These are phyloP conservation scores for Chamaetylas fuelleborni DNA, from an alignment of 2,113 vertebrate genomes.

Conservation along the genomic window DNA sequence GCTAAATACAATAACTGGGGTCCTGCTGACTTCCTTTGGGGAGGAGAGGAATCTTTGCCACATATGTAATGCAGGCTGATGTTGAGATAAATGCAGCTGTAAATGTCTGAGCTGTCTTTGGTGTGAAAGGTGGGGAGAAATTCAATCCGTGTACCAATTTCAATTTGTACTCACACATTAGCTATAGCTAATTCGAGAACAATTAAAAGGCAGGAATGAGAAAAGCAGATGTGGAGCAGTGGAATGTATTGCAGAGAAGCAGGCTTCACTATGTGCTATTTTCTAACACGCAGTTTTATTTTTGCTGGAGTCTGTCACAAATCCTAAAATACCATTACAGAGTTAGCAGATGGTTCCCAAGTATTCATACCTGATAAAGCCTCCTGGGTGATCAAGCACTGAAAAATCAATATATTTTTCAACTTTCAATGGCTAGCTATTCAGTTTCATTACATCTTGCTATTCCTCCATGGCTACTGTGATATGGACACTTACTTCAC, in stretches of 20 bases:
- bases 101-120: background rate
- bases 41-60: conserved; percentile 17
- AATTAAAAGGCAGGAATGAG: conserved; percentile 47
- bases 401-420: conserved; percentile 75
- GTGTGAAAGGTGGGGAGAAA: conserved; percentile 33
- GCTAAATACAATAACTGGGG: conserved; percentile 50
- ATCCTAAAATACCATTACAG: conserved; percentile 72
- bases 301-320: conserved; percentile 65
- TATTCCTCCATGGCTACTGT: conserved; percentile 67
- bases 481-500: conserved; percentile 68
- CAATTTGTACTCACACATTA: conserved; percentile 42
- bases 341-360: conserved; percentile 38
- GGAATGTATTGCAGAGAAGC: conserved; percentile 9
- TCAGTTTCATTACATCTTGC: conserved; percentile 68
- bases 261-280: conserved; percentile 52
- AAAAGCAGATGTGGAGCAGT: conserved; percentile 39
- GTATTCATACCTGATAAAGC: conserved; percentile 68
- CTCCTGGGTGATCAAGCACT: conserved; percentile 67
- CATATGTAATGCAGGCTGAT: conserved; percentile 22
- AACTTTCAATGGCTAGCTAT: conserved; percentile 65
- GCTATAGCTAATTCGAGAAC: conserved; percentile 40
- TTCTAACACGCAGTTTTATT: conserved; percentile 61
- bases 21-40: conserved; percentile 37
- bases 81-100: background rate
- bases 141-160: background rate